phyloP scores from a whole-genome alignment of 2,888 invertebrate genomes.

The Prosapia bicincta region DNA sequence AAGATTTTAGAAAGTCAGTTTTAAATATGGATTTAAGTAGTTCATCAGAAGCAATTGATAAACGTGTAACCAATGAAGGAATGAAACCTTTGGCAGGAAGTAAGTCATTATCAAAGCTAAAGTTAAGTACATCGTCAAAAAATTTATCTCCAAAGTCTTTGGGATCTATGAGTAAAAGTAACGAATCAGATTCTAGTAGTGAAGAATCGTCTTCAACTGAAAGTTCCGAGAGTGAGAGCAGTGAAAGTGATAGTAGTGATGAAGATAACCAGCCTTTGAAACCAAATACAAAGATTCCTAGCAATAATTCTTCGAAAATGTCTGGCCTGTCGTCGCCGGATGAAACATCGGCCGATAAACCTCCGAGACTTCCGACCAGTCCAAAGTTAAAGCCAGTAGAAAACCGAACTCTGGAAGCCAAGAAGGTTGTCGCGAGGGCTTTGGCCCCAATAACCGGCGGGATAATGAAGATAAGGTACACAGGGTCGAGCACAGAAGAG shows the following conservation, averaged over 20 bases:
- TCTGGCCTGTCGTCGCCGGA: conserved; percentile 33
- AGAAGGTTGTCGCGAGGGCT: conserved; percentile 36
- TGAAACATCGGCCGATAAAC: conserved; percentile 31
- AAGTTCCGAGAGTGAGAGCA: conserved; percentile 25
- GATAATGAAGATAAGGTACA: conserved; percentile 33
- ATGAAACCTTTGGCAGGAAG: conserved; percentile 17
- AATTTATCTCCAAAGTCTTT: conserved; percentile 1
- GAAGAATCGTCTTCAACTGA: conserved; percentile 30
- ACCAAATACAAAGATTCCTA: conserved; percentile 1
- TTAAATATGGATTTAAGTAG: conserved; percentile 35
- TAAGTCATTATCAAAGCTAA: conserved; percentile 29
- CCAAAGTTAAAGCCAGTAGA: conserved; percentile 9
- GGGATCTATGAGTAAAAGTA: not conserved
- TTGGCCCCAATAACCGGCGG: conserved; percentile 32
- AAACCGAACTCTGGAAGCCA: conserved; percentile 35
- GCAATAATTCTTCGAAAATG: conserved; percentile 17
- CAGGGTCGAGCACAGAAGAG: conserved; percentile 31
- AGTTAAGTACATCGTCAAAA: conserved; percentile 14
- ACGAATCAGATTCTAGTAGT: conserved; percentile 19
- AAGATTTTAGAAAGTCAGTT: conserved; percentile 38
- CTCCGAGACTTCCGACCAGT: conserved; percentile 30
- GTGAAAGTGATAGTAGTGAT: conserved; percentile 28
- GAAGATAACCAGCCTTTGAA: conserved; percentile 19
- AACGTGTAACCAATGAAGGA: not conserved
- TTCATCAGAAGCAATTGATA: conserved; percentile 12